Base-by-base conservation (phyloP, 2,797 vertebrate genomes). In the Arrhamphus sclerolepis region DNA sequence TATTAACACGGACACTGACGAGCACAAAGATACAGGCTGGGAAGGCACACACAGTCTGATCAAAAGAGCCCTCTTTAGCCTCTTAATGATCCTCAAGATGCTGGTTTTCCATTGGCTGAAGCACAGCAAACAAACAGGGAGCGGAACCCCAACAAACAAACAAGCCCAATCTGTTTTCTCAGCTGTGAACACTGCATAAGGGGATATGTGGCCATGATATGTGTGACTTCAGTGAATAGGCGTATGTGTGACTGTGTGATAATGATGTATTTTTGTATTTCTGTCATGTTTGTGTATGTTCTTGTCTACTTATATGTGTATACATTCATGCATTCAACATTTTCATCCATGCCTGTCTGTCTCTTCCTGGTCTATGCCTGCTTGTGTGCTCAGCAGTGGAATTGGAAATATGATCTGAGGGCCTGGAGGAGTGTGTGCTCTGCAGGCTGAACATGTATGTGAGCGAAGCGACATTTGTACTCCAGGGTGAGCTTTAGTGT, bases 91-190 rank as follows among this genome's bases (percentile, higher is more conserved):
- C 79, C 82, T 80, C 78, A 70, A 84, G 83, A 88, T 83, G 86
- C 71, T 80, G 55, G 67, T 83, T 88, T 85, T 82, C 82, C 66
- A 84, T 87, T 85, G 80, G 83, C 77, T 84, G 82, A 61, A 83
- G 74, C 79, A 77, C 70, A 79, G 82, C 87, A 91, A 86, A 87
- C 82, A 89, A 78, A 84, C 77, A 87, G 56, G 77, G 77, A 87
- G 81, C 84, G 58, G 76, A 77, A 80, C 68, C 65, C 68, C 72
- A 84, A 80, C 82, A 89, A 83, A 87, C 84, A 81, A 86, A 82
- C 83, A 87, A 84, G 51, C 47, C 59, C 83, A 86, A 88, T 90
- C 88, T 89, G 89, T 91, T 88, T 87, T 78, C 74, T 89, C 87
- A 84, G 83, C 85, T 89, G 87, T 75, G 86, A 76, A 68, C 48